Percentiles rank a stretch among this genome's conserved stretches.
These are phyloP conservation scores for Geophilus truncorum DNA, from an alignment of 2,888 invertebrate genomes.

Conservation along the genomic window DNA sequence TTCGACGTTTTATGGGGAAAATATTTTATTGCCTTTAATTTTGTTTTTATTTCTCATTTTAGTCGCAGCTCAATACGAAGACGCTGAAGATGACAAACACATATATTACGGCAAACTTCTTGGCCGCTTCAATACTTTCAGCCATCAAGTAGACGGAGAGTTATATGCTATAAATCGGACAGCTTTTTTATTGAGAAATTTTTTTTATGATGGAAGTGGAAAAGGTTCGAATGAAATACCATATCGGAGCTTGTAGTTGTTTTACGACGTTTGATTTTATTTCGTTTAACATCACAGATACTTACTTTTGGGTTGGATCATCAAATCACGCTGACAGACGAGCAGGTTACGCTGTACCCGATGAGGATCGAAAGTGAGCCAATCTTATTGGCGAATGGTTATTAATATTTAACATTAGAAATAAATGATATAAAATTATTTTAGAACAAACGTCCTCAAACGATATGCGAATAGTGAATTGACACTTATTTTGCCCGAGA, in stretches of 20 bases:
- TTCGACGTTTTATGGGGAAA: not conserved
- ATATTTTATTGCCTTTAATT: not conserved
- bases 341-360: slow-evolving; percentile 84
- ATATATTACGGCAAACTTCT: slow-evolving; percentile 61
- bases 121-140: slow-evolving; percentile 82
- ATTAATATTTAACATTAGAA: too few species aligned
- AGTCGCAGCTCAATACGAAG: not conserved
- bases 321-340: slow-evolving; percentile 72
- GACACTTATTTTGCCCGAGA: slow-evolving; percentile 72
- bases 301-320: slow-evolving; percentile 91
- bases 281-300: slow-evolving; percentile 54
- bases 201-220: slow-evolving; percentile 85
- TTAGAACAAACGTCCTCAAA: slow-evolving; percentile 74
- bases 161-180: slow-evolving; percentile 83
- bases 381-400: too few species aligned
- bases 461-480: slow-evolving; percentile 80
- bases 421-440: slow-evolving; percentile 43
- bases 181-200: slow-evolving; percentile 70
- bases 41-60: not conserved
- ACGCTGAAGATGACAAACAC: slow-evolving; percentile 35
- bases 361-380: slow-evolving; percentile 78
- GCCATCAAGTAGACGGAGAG: slow-evolving; percentile 80
- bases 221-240: slow-evolving; percentile 50
- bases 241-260: too few species aligned
- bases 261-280: not conserved